These are phyloP conservation scores for Dysmachus trigonus DNA, from an alignment of 2,888 invertebrate genomes.

Conservation along the genomic window DNA sequence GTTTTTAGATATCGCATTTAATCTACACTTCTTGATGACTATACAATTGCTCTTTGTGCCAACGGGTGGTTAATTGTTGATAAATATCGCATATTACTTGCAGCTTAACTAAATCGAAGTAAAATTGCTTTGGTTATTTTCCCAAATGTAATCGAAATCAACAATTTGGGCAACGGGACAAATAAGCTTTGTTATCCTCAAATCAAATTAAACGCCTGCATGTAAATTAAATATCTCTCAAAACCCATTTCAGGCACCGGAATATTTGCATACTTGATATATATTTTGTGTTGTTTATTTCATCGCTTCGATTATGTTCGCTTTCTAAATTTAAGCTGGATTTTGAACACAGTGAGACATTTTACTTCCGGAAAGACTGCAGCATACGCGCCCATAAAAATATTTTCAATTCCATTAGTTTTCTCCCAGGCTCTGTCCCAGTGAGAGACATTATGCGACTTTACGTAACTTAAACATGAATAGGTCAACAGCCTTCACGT, in stretches of 20 bases:
- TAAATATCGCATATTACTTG: not conserved
- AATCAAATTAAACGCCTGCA: not conserved
- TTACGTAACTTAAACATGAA: not conserved
- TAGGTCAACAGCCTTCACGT: not conserved
- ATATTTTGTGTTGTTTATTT: not conserved
- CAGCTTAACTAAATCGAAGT: not conserved
- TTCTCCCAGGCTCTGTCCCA: not conserved
- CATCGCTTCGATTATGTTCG: not conserved
- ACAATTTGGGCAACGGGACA: not conserved
- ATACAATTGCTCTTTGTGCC: not conserved
- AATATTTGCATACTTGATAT: not conserved
- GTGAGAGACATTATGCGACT: not conserved
- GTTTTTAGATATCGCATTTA: not conserved
- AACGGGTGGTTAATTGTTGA: not conserved
- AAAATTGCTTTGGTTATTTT: not conserved
- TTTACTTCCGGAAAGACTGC: not conserved
- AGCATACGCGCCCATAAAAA: not conserved
- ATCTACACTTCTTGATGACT: not conserved
- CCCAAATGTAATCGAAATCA: not conserved
- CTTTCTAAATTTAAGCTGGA: not conserved
- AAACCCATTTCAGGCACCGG: not conserved
- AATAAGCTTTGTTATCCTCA: not conserved
- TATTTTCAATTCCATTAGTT: slow-evolving; percentile 7
- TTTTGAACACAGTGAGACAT: not conserved
- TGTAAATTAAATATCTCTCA: not conserved